Evolutionary conservation across 2,888 invertebrate species (phyloP).

Genomic region (Marronus borbonicus): DNA sequence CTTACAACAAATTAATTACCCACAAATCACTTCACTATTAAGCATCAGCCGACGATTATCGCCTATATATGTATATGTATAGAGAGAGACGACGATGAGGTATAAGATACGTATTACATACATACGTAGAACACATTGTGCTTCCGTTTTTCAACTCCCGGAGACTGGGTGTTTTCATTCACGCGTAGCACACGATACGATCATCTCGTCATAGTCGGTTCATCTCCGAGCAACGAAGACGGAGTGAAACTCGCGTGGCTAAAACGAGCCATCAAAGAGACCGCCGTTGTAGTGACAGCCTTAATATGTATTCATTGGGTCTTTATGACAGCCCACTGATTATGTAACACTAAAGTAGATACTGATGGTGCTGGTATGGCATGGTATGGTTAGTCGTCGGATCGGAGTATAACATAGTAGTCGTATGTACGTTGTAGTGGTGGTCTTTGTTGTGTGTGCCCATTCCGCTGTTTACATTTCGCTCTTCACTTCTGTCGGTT

Average conservation of each 20-base stretch:
- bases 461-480: slow-evolving; percentile 57
- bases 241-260: slow-evolving; percentile 59
- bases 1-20: slow-evolving; percentile 44
- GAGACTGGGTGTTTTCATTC: slow-evolving; percentile 48
- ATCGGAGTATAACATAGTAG: slow-evolving; percentile 12
- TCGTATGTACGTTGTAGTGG: slow-evolving; percentile 4
- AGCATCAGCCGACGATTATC: slow-evolving; percentile 13
- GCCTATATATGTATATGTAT: slow-evolving; percentile 20
- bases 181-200: slow-evolving; percentile 34
- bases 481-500: slow-evolving; percentile 54
- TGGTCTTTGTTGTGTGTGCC: slow-evolving; percentile 55
- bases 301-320: slow-evolving; percentile 63
- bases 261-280: slow-evolving; percentile 59
- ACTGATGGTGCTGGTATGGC: slow-evolving; percentile 26
- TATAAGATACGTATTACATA: neutral
- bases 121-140: slow-evolving; percentile 28
- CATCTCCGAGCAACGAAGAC: slow-evolving; percentile 56
- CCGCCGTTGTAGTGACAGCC: slow-evolving; percentile 61
- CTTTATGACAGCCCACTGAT: slow-evolving; percentile 64
- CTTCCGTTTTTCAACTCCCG: slow-evolving; percentile 50
- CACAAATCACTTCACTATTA: slow-evolving; percentile 31
- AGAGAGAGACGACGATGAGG: slow-evolving; percentile 9
- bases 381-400: slow-evolving; percentile 20
- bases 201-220: slow-evolving; percentile 36
- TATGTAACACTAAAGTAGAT: slow-evolving; percentile 45